These are phyloP conservation scores for Cottoperca gobio DNA, from an alignment of 2,797 vertebrate genomes.

Conservation along the genomic window DNA sequence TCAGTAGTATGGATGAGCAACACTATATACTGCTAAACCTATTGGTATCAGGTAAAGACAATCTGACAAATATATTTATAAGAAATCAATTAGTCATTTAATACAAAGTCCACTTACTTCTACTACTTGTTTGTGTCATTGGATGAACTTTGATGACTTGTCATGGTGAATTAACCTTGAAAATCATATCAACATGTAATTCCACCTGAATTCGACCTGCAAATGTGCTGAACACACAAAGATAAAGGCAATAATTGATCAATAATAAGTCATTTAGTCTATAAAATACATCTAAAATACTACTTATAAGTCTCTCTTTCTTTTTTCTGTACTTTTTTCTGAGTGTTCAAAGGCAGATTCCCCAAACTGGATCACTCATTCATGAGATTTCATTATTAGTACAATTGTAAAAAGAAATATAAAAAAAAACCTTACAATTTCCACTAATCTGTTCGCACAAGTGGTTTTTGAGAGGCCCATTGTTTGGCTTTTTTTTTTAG, in stretches of 20 bases:
- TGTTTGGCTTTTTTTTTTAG: neutral
- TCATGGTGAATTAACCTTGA: neutral
- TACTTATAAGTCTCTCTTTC: no score
- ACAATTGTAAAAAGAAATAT: neutral
- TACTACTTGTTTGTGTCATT: neutral
- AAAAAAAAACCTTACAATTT: no score
- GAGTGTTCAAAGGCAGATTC: neutral
- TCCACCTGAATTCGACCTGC: slow-evolving; percentile 60
- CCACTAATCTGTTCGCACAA: neutral
- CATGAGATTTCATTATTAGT: neutral
- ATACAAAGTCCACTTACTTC: neutral
- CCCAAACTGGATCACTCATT: neutral
- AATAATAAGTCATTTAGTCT: no score
- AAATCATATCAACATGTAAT: no score
- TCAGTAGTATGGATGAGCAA: neutral
- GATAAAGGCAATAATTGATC: no score
- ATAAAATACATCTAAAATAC: no score
- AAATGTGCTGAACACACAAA: no score
- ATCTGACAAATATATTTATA: no score
- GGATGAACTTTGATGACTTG: neutral
- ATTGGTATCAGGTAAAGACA: neutral
- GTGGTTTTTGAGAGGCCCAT: neutral
- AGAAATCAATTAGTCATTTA: neutral
- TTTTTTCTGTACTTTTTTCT: neutral
- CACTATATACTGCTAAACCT: neutral